A percentile compares a stretch with the other conserved stretches of the same genome.
These are phyloP conservation scores for Quadroppia sp. DNA, from an alignment of 2,888 invertebrate species.

Conservation along the genomic window DNA sequence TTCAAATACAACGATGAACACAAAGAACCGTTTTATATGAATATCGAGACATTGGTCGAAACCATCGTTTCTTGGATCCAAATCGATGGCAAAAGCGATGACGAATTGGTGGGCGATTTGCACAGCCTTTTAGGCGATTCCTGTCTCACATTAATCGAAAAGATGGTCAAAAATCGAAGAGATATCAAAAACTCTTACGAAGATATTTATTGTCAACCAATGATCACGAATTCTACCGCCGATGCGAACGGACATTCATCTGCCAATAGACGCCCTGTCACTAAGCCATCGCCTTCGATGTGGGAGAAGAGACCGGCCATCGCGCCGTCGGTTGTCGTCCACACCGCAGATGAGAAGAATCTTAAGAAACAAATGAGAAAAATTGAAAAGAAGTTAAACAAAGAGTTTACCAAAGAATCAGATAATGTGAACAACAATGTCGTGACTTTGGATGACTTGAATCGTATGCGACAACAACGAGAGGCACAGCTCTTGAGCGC, in stretches of 20 bases:
- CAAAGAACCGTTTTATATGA: conserved; percentile 33
- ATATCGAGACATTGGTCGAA: conserved; percentile 18
- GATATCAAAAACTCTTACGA: conserved; percentile 15
- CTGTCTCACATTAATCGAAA: background rate
- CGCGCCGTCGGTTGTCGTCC: conserved; percentile 53
- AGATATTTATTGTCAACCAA: background rate
- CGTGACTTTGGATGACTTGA: conserved; percentile 30
- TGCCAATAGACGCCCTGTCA: too few relatives aligned
- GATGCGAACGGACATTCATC: background rate
- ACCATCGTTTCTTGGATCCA: conserved; percentile 14
- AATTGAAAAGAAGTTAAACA: conserved; percentile 69
- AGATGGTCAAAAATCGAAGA: background rate
- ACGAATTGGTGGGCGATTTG: conserved; percentile 6
- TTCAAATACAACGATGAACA: conserved; percentile 8
- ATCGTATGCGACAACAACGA: conserved; percentile 22
- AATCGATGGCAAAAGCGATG: background rate
- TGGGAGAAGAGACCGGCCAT: conserved; percentile 31
- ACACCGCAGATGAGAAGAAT: conserved; percentile 75
- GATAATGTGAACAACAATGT: conserved; percentile 47
- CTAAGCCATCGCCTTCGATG: too few relatives aligned
- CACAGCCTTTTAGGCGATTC: conserved; percentile 25
- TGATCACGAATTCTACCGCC: background rate
- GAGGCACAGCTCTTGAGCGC: conserved; percentile 34
- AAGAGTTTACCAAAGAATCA: conserved; percentile 45
- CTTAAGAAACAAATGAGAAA: conserved; percentile 69